A percentile compares a stretch with the other conserved stretches of the same genome.
Conservation (phyloP, 2,888 invertebrate genomes). For the Acrobasis consociella region DNA sequence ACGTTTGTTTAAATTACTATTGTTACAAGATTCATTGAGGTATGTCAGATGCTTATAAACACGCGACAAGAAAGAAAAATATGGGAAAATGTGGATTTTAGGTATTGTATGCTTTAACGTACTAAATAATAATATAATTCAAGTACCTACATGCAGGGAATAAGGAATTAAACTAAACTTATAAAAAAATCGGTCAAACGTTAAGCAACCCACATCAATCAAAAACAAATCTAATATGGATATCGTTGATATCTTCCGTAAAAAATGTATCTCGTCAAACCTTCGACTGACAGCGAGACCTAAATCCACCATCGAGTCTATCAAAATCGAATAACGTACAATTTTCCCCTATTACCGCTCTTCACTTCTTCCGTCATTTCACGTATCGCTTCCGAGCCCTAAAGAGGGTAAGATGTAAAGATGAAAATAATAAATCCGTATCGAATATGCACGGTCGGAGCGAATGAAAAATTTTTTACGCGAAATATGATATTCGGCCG, state of each 20-base stretch:
- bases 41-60: too few species aligned
- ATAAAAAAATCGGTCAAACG: too few species aligned
- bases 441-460: conserved; percentile 73
- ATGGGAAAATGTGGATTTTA: too few species aligned
- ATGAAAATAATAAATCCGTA: conserved; percentile 80
- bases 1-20: too few species aligned
- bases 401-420: conserved; percentile 75
- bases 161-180: too few species aligned
- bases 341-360: conserved; percentile 81
- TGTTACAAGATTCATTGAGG: too few species aligned
- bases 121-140: too few species aligned
- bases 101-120: too few species aligned
- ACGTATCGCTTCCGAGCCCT: conserved; percentile 78
- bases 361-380: conserved; percentile 80
- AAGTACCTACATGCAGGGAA: too few species aligned
- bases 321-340: conserved; percentile 82
- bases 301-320: conserved; percentile 77
- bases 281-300: conserved; percentile 65
- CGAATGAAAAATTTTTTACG: conserved; percentile 58
- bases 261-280: conserved; percentile 44
- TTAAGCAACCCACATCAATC: too few species aligned
- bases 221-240: neutral
- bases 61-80: too few species aligned
- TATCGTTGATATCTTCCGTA: neutral
- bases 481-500: conserved; percentile 59